Evolutionary conservation across 1,140 invertebrate genomes (phyloP).

Genomic region (Marisa cornuarietis): DNA sequence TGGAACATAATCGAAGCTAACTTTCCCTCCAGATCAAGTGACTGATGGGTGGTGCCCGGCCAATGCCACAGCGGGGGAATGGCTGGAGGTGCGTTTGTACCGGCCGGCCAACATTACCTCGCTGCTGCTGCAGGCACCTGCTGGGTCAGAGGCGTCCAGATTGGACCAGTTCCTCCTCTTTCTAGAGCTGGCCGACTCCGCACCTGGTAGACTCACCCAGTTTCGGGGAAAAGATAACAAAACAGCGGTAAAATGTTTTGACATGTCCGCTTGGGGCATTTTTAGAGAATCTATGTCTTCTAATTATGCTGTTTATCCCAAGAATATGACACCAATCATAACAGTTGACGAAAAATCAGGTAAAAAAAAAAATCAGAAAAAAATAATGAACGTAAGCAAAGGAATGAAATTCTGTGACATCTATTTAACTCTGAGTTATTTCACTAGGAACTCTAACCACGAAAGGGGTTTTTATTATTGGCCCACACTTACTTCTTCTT

Average conservation of each 20-base stretch:
- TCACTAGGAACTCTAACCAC: too few relatives aligned
- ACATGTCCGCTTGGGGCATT: too few relatives aligned
- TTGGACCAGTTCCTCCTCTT: conserved; percentile 25
- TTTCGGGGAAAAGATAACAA: neutral
- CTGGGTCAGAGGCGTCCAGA: neutral
- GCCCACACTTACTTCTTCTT: too few relatives aligned
- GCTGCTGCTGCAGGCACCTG: conserved; percentile 27
- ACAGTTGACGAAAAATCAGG: too few relatives aligned
- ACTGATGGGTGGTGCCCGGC: conserved; percentile 37
- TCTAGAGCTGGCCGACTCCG: conserved; percentile 21
- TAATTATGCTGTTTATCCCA: too few relatives aligned
- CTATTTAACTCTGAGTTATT: too few relatives aligned
- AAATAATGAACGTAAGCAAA: too few relatives aligned
- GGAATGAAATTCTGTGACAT: too few relatives aligned
- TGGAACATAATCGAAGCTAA: neutral
- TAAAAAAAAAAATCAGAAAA: too few relatives aligned
- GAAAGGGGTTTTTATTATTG: too few relatives aligned
- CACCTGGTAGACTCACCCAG: conserved; percentile 19
- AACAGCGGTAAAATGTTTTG: neutral
- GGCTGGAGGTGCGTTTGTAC: conserved; percentile 36
- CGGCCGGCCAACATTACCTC: conserved; percentile 24
- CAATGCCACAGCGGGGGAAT: conserved; percentile 17
- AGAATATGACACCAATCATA: too few relatives aligned
- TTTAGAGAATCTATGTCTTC: too few relatives aligned
- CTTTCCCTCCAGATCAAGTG: conserved; percentile 11